Base-by-base conservation (phyloP, 2,113 vertebrate species). In the Loxodonta africana region DNA sequence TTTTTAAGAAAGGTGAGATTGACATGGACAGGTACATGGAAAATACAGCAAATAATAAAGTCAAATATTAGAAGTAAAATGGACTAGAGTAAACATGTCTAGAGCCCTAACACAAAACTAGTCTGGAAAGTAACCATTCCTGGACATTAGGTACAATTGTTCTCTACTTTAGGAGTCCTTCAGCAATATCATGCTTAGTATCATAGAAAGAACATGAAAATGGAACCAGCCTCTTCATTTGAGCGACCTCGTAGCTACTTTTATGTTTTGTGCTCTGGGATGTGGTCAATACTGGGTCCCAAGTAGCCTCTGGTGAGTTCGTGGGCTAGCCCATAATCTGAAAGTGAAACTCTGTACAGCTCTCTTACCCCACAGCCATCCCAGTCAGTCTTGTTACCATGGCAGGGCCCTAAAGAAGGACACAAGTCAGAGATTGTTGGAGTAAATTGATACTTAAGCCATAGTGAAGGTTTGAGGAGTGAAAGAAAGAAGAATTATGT, bases 31-130 rank as follows among this genome's bases (percentile, higher is more conserved):
- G n/a, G 17, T 46, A 21, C 7, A 25, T 15, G 76, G 51, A 88
- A 95, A 78, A 71, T 23, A 86, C 51, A 74, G 48, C 57, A 81
- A 76, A 89, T 65, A 81, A 76, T 87, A 41, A 94, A 28, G 0
- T 91, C 86, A 94, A 83, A 53, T 69, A 65, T 71, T 73, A 44
- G 4, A 91, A 94, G 46, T 46, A 81, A 95, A 88, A 14, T 20
- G 26, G 44, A 25, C n/a, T 84, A 20, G 20, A 65, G 9, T 89
- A 76, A 69, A 30, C 65, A 76, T 60, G 28, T 88, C 60, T 86
- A 87, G 65, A 82, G 21, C 81, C 18, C 6, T 46, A 44, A 14
- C 21, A 25, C 18, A 82, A 63, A 77, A 69, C 12, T 48, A 2
- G 1, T 48, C 77, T 57, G 33, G 67, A 37, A 83, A 90, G 11